Percentiles rank a stretch among this genome's conserved stretches.
Conservation (phyloP, 2,888 invertebrate genomes). For the Noctua fimbriata region DNA sequence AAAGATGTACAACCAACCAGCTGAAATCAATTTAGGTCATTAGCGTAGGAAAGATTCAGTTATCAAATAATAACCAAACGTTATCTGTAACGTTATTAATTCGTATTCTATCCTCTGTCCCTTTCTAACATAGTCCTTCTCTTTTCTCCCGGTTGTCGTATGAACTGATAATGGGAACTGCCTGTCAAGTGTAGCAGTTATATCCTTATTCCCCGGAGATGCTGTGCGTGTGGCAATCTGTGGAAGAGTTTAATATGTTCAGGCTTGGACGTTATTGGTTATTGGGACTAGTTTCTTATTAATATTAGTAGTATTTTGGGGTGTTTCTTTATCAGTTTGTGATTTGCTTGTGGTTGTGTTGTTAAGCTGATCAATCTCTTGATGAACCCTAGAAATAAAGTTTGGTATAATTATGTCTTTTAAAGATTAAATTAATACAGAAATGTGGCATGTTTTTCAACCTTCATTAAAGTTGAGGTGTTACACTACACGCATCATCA, state of each 20-base stretch:
- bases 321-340: background rate
- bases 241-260: constrained; percentile 23
- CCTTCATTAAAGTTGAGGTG: too few species aligned
- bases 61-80: background rate
- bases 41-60: background rate
- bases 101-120: background rate
- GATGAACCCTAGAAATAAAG: too few species aligned
- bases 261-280: background rate
- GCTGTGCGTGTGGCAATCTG: background rate
- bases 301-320: background rate
- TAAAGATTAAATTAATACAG: too few species aligned
- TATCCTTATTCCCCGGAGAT: background rate
- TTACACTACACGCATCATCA: too few species aligned
- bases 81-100: constrained; percentile 17
- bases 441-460: too few species aligned
- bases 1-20: background rate
- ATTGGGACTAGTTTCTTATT: constrained; percentile 8
- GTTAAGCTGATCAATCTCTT: too few species aligned
- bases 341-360: too few species aligned
- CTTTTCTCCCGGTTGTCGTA: background rate
- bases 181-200: constrained; percentile 10
- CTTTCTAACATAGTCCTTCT: background rate
- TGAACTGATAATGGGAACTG: constrained; percentile 5
- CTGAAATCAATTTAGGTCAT: background rate
- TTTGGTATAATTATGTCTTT: too few species aligned